Base-by-base conservation (phyloP, 2,113 vertebrate species). In the Grantiella picta region DNA sequence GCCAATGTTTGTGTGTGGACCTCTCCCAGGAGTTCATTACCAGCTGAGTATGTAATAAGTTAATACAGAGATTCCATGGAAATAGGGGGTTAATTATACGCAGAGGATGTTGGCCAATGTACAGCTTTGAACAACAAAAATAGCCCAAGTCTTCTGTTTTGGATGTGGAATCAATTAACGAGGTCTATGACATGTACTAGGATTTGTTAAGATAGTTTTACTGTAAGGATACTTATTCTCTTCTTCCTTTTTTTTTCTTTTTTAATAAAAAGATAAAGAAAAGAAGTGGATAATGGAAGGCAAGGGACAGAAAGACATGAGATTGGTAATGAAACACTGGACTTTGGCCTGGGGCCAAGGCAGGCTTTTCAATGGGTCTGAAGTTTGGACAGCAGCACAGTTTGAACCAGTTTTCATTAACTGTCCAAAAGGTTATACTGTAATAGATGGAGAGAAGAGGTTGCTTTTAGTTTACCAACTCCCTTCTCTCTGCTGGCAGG, bases 91-190 rank as follows among this genome's bases (percentile, higher is more conserved):
- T 94, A 97, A 97, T 96, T 95, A 94, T 85, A 86, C 92, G 73
- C 86, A 45, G 85, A 94, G 95, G 88, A 93, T 92, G 70, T 86
- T 80, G 73, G 92, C 78, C 70, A 75, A 85, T 80, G 61, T 80
- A 61, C 77, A 90, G 91, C 88, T 95, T 76, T 94, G 93, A 95
- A 93, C 78, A 91, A 96, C 95, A 87, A 91, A 94, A 96, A 95
- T 93, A 90, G 95, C 77, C 95, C 91, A 76, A 85, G 68, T 77
- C 76, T 91, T 90, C 75, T 47, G 52, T 94, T 95, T 96, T 68
- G 92, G 87, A 96, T 94, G 87, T 92, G 94, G 93, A 95, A 95
- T 97, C 97, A 96, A 94, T 90, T 89, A 97, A 96, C 14, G 4
- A 94, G 87, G 96, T 96, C 93, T 73, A 52, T 21, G 65, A 75